phyloP scores from a whole-genome alignment of 2,113 vertebrate species.

The Megaleporinus macrocephalus region DNA sequence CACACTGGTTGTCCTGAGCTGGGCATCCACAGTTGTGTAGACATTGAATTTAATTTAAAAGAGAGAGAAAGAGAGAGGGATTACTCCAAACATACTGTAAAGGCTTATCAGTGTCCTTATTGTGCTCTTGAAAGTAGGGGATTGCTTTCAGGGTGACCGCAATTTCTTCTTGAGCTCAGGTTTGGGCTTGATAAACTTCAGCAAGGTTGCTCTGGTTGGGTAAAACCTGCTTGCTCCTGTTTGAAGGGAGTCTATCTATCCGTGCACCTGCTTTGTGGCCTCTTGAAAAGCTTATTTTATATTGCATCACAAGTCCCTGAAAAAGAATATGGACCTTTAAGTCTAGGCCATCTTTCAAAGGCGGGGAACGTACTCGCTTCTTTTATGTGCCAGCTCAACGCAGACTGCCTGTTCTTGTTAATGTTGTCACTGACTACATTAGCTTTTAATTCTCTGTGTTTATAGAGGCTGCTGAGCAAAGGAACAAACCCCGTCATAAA shows the following conservation, averaged over 20 bases:
- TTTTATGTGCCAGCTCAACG: slow-evolving; percentile 13
- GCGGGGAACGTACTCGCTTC: not conserved
- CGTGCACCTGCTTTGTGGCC: slow-evolving; percentile 20
- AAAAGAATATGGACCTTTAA: slow-evolving; percentile 1
- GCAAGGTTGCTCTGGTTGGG: slow-evolving; percentile 17
- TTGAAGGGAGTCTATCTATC: slow-evolving; percentile 19
- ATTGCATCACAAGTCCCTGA: slow-evolving; percentile 6
- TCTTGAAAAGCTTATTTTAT: not conserved
- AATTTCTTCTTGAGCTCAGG: slow-evolving; percentile 37
- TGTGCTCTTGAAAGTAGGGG: slow-evolving; percentile 27
- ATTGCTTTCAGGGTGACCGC: slow-evolving; percentile 18
- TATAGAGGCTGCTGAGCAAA: not conserved
- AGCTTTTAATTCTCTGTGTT: slow-evolving; percentile 34
- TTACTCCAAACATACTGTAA: slow-evolving; percentile 41
- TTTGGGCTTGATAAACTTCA: slow-evolving; percentile 40
- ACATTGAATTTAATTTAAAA: slow-evolving; percentile 46
- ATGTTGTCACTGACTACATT: slow-evolving; percentile 35
- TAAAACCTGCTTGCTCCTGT: slow-evolving; percentile 9
- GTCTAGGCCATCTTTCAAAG: not conserved
- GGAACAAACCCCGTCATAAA: slow-evolving; percentile 19
- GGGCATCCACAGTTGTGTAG: slow-evolving; percentile 14
- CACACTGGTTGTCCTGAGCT: slow-evolving; percentile 23
- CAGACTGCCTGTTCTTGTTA: slow-evolving; percentile 25
- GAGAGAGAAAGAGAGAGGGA: slow-evolving; percentile 10
- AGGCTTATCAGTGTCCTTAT: slow-evolving; percentile 49